Base-by-base conservation (phyloP, 2,888 invertebrate species). In the Thereva nobilitata region DNA sequence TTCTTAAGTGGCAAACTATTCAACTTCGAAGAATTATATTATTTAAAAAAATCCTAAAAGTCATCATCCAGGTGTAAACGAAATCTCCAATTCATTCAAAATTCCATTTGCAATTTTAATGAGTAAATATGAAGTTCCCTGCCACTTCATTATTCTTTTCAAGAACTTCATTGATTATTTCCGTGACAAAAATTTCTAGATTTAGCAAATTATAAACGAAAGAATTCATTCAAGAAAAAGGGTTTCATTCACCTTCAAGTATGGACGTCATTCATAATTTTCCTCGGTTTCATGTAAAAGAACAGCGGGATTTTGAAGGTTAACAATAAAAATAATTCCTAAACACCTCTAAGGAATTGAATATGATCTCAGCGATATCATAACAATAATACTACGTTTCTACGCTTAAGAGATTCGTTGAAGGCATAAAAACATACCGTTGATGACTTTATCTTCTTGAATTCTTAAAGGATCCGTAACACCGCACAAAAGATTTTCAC, bases 161-260 rank as follows among this genome's bases (percentile, higher is more conserved):
- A 23, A 23, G n/a, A 23, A 23, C 23, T 23, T 2, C 23, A 23
- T 23, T 23, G 23, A 23, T 23, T 23, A 23, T 23, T 23, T 23
- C 23, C 23, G 23, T 23, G 23, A 23, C 23, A 23, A 23, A 23
- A 23, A 23, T 23, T 23, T 23, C 23, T 23, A 23, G 23, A 23
- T 23, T 23, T 23, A 35, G 40, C 49, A 44, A n/a, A 12, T 59
- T 42, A 61, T 61, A 50, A 49, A 61, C 50, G 40, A 34, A 61
- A 61, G 61, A 50, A 50, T 61, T 61, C 61, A 61, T 61, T 61
- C 61, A 61, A 2, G 50, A 49, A 41, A n/a, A 38, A 9, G 7
- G 9, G 8, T 40, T 38, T 40, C 10, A 23, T 23, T 23, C 23
- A 23, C 23, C 23, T 23, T 23, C 23, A 23, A 23, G 23, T 23